A percentile compares a stretch with the other conserved stretches of the same genome.
phyloP scores from a whole-genome alignment of 2,888 invertebrate genomes.

The Trissolcus japonicus region DNA sequence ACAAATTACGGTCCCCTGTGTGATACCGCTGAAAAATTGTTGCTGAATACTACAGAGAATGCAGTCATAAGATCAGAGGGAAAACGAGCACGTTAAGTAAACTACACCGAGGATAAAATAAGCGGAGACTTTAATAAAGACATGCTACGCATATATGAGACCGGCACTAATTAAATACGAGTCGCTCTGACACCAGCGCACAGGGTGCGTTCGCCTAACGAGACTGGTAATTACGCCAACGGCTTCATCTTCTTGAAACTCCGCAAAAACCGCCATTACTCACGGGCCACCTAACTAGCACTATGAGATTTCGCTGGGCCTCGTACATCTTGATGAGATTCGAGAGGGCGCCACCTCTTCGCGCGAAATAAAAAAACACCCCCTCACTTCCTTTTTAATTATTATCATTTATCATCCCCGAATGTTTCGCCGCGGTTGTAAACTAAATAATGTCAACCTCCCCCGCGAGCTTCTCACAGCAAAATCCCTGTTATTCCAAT shows the following conservation, averaged over 20 bases:
- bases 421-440: constrained; percentile 18
- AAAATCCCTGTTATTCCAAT: constrained; percentile 37
- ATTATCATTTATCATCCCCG: constrained; percentile 43
- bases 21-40: constrained; percentile 2
- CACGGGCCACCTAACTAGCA: constrained; percentile 59
- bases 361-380: constrained; percentile 20
- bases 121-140: constrained; percentile 48
- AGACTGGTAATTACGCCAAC: constrained; percentile 75
- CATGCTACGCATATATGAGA: constrained; percentile 58
- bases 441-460: constrained; percentile 23
- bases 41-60: neutral
- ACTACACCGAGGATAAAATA: constrained; percentile 17
- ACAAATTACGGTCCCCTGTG: neutral
- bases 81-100: constrained; percentile 9
- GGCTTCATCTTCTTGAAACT: constrained; percentile 74
- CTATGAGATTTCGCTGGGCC: constrained; percentile 47
- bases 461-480: constrained; percentile 10
- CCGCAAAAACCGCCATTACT: constrained; percentile 71
- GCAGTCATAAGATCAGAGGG: constrained; percentile 1
- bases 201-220: constrained; percentile 69
- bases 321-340: constrained; percentile 57
- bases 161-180: constrained; percentile 75
- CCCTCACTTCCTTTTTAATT: constrained; percentile 49
- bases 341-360: constrained; percentile 35
- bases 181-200: constrained; percentile 66